phyloP scores from a whole-genome alignment of 2,797 vertebrate species.

The Chelidonichthys spinosus region DNA sequence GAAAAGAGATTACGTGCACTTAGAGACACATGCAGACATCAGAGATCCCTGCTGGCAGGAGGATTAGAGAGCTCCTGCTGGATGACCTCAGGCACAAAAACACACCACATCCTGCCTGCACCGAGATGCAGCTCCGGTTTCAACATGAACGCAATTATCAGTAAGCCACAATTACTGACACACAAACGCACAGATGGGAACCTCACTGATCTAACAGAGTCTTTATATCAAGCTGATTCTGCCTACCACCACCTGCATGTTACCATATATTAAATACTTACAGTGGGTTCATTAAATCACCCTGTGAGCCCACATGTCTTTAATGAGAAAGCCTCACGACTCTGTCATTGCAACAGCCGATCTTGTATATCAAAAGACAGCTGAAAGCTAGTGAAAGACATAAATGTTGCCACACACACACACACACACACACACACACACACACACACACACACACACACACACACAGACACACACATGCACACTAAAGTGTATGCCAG shows the following conservation, averaged over 20 bases:
- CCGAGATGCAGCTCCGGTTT: slow-evolving; percentile 45
- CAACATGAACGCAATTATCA: slow-evolving; percentile 64
- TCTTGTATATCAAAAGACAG: not conserved
- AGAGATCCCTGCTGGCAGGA: slow-evolving; percentile 54
- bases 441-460: slow-evolving; percentile 19
- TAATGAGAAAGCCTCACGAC: slow-evolving; percentile 7
- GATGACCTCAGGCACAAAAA: slow-evolving; percentile 59
- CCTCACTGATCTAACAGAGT: slow-evolving; percentile 27
- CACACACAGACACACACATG: slow-evolving; percentile 25
- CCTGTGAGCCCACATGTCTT: slow-evolving; percentile 5
- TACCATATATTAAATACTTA: slow-evolving; percentile 14
- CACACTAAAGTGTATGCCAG: too few relatives aligned
- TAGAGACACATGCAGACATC: slow-evolving; percentile 56
- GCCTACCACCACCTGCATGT: slow-evolving; percentile 27
- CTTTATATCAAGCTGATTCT: slow-evolving; percentile 19
- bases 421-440: slow-evolving; percentile 24
- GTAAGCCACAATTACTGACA: slow-evolving; percentile 47
- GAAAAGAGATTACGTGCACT: slow-evolving; percentile 59
- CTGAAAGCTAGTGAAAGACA: not conserved
- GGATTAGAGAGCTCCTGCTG: slow-evolving; percentile 69
- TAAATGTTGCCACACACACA: slow-evolving; percentile 8
- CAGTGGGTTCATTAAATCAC: slow-evolving; percentile 19
- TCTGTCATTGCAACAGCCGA: not conserved
- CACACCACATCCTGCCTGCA: slow-evolving; percentile 52
- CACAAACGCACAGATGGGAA: slow-evolving; percentile 19